Percentiles rank a stretch among this genome's conserved stretches.
These are phyloP conservation scores for Nephrotoma appendiculata DNA, from an alignment of 2,888 invertebrate genomes.

Conservation along the genomic window DNA sequence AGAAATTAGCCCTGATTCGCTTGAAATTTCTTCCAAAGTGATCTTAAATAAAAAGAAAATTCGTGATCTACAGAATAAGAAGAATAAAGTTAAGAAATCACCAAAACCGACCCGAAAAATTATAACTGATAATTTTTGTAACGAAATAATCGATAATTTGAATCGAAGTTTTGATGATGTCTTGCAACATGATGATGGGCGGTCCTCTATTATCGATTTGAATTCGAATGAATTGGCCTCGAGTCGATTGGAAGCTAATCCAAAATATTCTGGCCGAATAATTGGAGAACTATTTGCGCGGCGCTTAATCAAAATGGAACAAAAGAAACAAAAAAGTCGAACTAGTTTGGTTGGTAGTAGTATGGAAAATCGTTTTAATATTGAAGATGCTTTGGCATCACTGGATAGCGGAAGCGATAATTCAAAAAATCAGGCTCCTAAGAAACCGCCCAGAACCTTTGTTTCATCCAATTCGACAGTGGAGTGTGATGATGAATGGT, in stretches of 20 bases:
- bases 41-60: conserved; percentile 20
- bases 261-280: conserved; percentile 7
- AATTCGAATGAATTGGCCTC: background rate
- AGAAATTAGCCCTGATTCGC: conserved; percentile 22
- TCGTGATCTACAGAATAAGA: conserved; percentile 1
- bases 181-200: background rate
- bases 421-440: conserved; percentile 14
- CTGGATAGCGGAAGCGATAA: background rate
- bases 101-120: conserved; percentile 3
- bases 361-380: background rate
- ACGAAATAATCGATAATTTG: conserved; percentile 8
- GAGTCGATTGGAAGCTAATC: conserved; percentile 1
- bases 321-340: background rate
- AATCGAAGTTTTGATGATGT: background rate
- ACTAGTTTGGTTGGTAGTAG: background rate
- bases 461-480: conserved; percentile 5
- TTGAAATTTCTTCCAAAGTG: conserved; percentile 28
- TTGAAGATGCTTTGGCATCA: background rate
- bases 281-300: conserved; percentile 5
- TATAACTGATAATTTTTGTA: conserved; percentile 8
- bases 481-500: background rate
- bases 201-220: background rate
- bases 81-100: background rate
- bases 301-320: conserved; percentile 4
- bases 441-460: conserved; percentile 27